A percentile compares a stretch with the other conserved stretches of the same genome.
Evolutionary conservation across 2,797 vertebrate genomes (phyloP).

Genomic region (Myotis myotis): DNA sequence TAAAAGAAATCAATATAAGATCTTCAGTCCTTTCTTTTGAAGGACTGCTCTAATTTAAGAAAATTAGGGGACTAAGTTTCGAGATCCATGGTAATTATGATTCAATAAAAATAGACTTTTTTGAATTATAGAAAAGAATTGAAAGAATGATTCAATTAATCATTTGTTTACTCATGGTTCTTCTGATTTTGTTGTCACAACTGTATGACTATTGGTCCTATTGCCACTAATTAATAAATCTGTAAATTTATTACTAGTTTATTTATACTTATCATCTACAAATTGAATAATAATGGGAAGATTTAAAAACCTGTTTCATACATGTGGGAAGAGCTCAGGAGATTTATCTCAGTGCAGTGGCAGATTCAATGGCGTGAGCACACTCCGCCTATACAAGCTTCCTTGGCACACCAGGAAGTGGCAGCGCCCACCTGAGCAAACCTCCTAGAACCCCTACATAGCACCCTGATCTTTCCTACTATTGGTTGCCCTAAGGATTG

Average conservation of each 20-base stretch:
- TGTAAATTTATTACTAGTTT: constrained; percentile 40
- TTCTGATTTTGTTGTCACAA: neutral
- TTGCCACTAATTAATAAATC: neutral
- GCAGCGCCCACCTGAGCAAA: too few relatives aligned
- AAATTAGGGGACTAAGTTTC: neutral
- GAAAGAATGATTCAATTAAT: neutral
- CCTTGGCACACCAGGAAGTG: too few relatives aligned
- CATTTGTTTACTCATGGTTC: neutral
- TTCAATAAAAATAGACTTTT: neutral
- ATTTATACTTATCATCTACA: neutral
- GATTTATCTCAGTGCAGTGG: too few relatives aligned
- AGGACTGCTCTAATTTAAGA: neutral
- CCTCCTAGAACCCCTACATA: too few relatives aligned
- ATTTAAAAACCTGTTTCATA: neutral
- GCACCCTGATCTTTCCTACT: too few relatives aligned
- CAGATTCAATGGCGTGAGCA: too few relatives aligned
- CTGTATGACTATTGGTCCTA: neutral
- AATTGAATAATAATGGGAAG: neutral
- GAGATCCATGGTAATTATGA: neutral
- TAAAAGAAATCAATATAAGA: neutral
- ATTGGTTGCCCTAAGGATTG: too few relatives aligned
- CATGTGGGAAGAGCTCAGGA: too few relatives aligned
- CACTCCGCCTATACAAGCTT: too few relatives aligned
- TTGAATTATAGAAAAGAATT: neutral
- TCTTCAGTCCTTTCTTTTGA: neutral